Evolutionary conservation across 2,888 invertebrate species (phyloP).

Genomic region (Trichopoda pennipes): DNA sequence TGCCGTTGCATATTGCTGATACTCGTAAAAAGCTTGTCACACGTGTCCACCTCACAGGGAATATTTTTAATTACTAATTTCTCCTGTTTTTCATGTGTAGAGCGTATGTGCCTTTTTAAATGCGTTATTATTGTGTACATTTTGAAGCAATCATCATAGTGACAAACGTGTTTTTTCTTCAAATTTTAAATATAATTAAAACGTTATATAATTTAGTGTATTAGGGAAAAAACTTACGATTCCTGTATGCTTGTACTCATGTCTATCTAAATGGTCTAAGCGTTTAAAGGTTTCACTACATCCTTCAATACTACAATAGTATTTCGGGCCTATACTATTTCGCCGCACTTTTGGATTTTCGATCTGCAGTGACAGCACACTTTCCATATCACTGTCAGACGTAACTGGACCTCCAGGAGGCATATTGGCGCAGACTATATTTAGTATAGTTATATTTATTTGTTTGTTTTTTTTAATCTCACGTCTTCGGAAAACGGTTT

Average conservation of each 20-base stretch:
- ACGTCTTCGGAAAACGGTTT: too few relatives aligned
- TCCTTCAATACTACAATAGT: constrained; percentile 81
- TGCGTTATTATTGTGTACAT: constrained; percentile 84
- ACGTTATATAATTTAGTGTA: neutral
- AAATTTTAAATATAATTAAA: constrained; percentile 64
- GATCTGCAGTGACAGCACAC: constrained; percentile 72
- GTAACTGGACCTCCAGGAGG: constrained; percentile 71
- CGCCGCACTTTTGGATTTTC: constrained; percentile 62
- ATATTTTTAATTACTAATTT: constrained; percentile 70
- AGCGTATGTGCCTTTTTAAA: constrained; percentile 83
- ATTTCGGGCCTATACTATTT: constrained; percentile 74
- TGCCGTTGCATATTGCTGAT: constrained; percentile 84
- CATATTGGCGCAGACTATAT: too few relatives aligned
- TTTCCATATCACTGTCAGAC: constrained; percentile 78
- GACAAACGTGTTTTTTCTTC: constrained; percentile 84
- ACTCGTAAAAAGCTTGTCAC: constrained; percentile 82
- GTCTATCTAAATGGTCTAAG: constrained; percentile 83
- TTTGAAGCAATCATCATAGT: constrained; percentile 83
- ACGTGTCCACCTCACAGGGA: constrained; percentile 77
- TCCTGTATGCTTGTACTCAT: constrained; percentile 83
- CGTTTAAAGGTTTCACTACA: constrained; percentile 82
- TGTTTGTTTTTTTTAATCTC: neutral
- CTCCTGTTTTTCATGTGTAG: constrained; percentile 79
- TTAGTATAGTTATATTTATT: neutral
- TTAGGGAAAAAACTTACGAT: constrained; percentile 81